Evolutionary conservation across 2,797 vertebrate species (phyloP).

Genomic region (Oceanodroma leucorhoa): DNA sequence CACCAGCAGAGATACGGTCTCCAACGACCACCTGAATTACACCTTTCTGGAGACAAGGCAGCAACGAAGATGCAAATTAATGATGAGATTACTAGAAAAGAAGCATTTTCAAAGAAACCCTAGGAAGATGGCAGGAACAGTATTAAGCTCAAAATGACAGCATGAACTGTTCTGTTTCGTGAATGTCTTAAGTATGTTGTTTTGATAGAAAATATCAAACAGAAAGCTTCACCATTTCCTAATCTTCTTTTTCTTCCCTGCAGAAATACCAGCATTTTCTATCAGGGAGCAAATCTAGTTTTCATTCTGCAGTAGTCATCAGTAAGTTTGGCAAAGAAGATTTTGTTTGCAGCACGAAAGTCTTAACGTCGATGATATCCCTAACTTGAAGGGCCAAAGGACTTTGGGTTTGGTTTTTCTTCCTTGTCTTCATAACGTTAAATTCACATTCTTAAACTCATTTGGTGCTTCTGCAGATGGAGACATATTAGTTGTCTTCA

Average conservation of each 20-base stretch:
- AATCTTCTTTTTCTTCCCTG: neutral
- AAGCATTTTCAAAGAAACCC: neutral
- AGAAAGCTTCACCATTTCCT: neutral
- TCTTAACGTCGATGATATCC: neutral
- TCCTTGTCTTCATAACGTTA: neutral
- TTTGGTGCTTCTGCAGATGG: neutral
- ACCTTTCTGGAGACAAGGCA: neutral
- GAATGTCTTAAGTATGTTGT: neutral
- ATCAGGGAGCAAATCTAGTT: neutral
- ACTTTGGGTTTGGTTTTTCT: neutral
- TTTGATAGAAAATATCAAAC: neutral
- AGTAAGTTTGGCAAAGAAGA: neutral
- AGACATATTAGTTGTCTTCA: rapidly evolving
- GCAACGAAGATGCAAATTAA: neutral
- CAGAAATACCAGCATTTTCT: neutral
- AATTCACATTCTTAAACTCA: neutral
- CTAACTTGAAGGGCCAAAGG: neutral
- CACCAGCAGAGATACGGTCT: neutral
- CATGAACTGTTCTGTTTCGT: neutral
- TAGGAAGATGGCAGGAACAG: neutral
- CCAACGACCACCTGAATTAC: neutral
- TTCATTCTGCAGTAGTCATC: neutral
- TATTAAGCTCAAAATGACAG: neutral
- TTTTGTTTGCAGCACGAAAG: neutral
- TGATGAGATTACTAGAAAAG: neutral